A percentile compares a stretch with the other conserved stretches of the same genome.
Conservation (phyloP, 1,140 invertebrate species). For the Drosophila oshimai region DNA sequence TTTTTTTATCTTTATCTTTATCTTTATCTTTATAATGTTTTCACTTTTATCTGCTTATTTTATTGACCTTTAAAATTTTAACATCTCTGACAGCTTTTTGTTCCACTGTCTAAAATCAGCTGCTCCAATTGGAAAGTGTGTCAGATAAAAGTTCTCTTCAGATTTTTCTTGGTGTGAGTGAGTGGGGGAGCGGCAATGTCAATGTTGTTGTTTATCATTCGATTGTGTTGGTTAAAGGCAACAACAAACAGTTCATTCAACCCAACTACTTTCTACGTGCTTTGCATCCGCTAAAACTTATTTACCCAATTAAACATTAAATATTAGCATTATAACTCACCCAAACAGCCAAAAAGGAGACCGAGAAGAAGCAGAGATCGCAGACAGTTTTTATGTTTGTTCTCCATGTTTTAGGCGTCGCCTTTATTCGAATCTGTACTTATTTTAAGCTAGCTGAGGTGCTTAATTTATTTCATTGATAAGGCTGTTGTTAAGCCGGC, state of each 20-base stretch:
- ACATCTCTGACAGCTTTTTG: neutral
- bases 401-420: neutral
- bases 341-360: slow-evolving; percentile 4
- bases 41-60: neutral
- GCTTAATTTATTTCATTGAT: slow-evolving; percentile 33
- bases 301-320: neutral
- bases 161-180: slow-evolving; percentile 5
- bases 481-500: slow-evolving; percentile 21
- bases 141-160: slow-evolving; percentile 38
- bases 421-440: slow-evolving; percentile 1
- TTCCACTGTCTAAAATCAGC: slow-evolving; percentile 30
- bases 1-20: no score
- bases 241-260: slow-evolving; percentile 62
- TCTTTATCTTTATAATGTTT: no score
- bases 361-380: slow-evolving; percentile 2
- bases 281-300: slow-evolving; percentile 1
- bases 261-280: slow-evolving; percentile 42
- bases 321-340: slow-evolving; percentile 7
- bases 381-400: neutral
- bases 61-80: neutral
- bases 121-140: slow-evolving; percentile 36
- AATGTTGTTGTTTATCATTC: slow-evolving; percentile 6
- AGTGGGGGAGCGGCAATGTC: slow-evolving; percentile 18
- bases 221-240: slow-evolving; percentile 10
- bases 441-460: neutral